These are phyloP conservation scores for Aeoliscus strigatus DNA, from an alignment of 2,797 vertebrate genomes.

Conservation along the genomic window DNA sequence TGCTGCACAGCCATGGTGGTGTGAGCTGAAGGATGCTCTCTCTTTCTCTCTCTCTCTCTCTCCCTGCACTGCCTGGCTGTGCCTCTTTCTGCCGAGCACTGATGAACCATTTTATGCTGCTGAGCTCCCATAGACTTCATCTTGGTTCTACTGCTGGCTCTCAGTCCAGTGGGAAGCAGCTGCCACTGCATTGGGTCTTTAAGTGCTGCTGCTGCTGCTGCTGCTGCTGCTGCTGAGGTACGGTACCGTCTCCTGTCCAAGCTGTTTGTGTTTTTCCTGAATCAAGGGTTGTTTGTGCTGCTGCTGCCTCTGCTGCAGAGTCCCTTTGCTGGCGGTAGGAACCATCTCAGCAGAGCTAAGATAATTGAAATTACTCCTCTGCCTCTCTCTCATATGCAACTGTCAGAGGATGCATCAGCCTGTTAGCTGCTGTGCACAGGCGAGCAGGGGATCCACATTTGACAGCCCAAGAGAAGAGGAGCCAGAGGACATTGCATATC, in stretches of 20 bases:
- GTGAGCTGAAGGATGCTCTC: slow-evolving; percentile 76
- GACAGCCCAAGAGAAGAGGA: slow-evolving; percentile 34
- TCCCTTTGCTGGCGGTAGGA: slow-evolving; percentile 45
- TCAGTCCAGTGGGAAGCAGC: slow-evolving; percentile 67
- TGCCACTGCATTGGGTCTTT: slow-evolving; percentile 52
- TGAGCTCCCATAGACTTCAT: slow-evolving; percentile 63
- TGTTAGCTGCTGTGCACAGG: slow-evolving; percentile 35
- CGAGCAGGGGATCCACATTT: slow-evolving; percentile 30
- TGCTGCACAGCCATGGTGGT: slow-evolving; percentile 74
- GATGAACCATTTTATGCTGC: slow-evolving; percentile 80
- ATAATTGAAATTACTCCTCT: slow-evolving; percentile 29
- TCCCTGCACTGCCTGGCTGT: slow-evolving; percentile 62
- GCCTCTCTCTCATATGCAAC: slow-evolving; percentile 18
- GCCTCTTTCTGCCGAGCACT: slow-evolving; percentile 71
- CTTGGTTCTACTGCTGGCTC: slow-evolving; percentile 44
- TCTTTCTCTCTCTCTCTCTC: slow-evolving; percentile 43
- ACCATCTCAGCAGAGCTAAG: slow-evolving; percentile 38
- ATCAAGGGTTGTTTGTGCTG: slow-evolving; percentile 44
- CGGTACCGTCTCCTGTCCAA: slow-evolving; percentile 56
- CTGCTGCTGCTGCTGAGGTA: slow-evolving; percentile 63
- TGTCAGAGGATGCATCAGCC: slow-evolving; percentile 28
- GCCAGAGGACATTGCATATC: slow-evolving; percentile 58
- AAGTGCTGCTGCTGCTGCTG: slow-evolving; percentile 38
- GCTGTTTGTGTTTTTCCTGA: slow-evolving; percentile 49
- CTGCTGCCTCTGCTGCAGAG: slow-evolving; percentile 64